These are phyloP conservation scores for Apis laboriosa DNA, from an alignment of 1,140 invertebrate genomes.

Conservation along the genomic window DNA sequence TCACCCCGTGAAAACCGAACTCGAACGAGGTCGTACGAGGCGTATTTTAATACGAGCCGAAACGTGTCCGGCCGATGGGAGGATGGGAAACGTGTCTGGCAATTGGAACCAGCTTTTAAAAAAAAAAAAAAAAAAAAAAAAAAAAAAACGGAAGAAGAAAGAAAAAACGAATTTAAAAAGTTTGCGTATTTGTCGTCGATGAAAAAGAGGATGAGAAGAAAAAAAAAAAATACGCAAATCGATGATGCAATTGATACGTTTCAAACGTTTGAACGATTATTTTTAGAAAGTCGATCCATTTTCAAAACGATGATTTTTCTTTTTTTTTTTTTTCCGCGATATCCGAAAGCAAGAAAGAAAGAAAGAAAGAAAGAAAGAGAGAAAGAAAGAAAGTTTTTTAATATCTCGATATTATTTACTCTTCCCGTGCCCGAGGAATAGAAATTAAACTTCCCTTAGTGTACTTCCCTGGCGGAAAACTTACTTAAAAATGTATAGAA, in stretches of 20 bases:
- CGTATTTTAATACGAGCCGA: slow-evolving; percentile 27
- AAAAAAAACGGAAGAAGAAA: no score
- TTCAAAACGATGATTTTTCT: no score
- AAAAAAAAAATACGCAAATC: no score
- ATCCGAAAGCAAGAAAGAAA: no score
- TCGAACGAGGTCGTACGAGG: slow-evolving; percentile 6
- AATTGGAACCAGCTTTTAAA: not conserved
- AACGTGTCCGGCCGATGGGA: slow-evolving; percentile 18
- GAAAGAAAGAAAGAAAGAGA: no score
- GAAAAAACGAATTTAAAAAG: no score
- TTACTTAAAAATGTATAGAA: slow-evolving; percentile 24
- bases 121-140: not conserved
- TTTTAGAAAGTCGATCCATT: no score
- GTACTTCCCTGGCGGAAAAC: not conserved
- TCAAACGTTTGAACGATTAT: no score
- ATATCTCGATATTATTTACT: not conserved
- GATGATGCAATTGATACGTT: no score
- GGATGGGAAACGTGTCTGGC: not conserved
- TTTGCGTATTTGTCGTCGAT: no score
- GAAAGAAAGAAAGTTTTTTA: not conserved
- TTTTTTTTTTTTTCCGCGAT: no score
- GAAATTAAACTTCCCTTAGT: not conserved
- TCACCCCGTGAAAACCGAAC: not conserved
- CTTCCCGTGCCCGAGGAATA: not conserved
- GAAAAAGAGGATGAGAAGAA: no score